Evolutionary conservation across 2,888 invertebrate genomes (phyloP).

Genomic region (Leucophenga montana): DNA sequence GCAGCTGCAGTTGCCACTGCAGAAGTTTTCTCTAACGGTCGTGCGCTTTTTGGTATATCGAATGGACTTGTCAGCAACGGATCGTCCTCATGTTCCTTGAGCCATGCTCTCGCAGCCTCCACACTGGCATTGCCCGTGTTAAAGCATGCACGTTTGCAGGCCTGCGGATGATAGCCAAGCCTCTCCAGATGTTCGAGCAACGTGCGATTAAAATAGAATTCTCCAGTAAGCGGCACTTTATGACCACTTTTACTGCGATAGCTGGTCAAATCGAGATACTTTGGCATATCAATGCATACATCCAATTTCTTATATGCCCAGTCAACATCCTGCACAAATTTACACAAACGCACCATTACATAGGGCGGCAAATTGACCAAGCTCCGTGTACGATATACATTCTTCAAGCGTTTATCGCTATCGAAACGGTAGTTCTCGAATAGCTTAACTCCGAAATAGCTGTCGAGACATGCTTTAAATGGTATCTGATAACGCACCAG

Average conservation of each 20-base stretch:
- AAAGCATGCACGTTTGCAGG: conserved; percentile 89
- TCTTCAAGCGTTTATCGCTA: conserved; percentile 75
- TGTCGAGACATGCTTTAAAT: conserved; percentile 86
- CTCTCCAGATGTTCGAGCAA: conserved; percentile 75
- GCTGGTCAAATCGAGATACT: conserved; percentile 83
- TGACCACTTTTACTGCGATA: conserved; percentile 87
- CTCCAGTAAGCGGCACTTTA: conserved; percentile 83
- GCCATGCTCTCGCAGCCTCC: conserved; percentile 91
- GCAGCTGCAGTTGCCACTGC: background rate
- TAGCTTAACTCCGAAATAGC: conserved; percentile 83
- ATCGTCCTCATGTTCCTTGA: conserved; percentile 95
- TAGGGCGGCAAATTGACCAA: conserved; percentile 93
- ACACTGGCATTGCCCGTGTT: conserved; percentile 87
- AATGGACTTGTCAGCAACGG: conserved; percentile 87
- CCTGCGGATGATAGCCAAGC: conserved; percentile 92
- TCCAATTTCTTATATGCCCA: conserved; percentile 96
- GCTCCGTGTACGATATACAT: conserved; percentile 84
- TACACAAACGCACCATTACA: conserved; percentile 91
- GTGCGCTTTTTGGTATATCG: conserved; percentile 76
- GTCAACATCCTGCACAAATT: conserved; percentile 92
- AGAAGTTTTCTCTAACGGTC: background rate
- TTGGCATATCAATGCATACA: conserved; percentile 92
- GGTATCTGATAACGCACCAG: conserved; percentile 85
- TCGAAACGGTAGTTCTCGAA: conserved; percentile 91
- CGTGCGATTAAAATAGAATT: conserved; percentile 67